phyloP scores from a whole-genome alignment of 1,140 invertebrate species.

The Geopemphigus sp. region DNA sequence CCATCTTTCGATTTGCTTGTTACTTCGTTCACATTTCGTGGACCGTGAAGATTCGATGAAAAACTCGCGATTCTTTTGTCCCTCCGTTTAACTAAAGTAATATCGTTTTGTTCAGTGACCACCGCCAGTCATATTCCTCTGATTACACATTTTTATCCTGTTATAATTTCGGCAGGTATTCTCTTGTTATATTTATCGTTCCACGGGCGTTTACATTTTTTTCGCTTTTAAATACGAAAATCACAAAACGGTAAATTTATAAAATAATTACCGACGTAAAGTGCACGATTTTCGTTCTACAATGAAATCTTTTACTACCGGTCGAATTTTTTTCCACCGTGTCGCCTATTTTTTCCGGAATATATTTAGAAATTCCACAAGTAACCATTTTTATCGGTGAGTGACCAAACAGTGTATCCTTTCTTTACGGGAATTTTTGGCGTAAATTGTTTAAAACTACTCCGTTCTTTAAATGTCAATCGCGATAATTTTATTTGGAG shows the following conservation, averaged over 20 bases:
- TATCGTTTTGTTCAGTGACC: not conserved
- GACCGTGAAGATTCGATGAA: not conserved
- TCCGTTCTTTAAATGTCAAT: constrained; percentile 54
- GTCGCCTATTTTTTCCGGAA: not conserved
- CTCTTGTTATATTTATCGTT: constrained; percentile 7
- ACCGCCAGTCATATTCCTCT: not conserved
- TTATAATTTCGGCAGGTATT: not conserved
- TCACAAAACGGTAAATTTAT: not conserved
- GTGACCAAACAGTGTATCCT: constrained; percentile 55
- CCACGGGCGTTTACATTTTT: not conserved
- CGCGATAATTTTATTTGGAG: constrained; percentile 11
- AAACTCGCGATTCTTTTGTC: constrained; percentile 9
- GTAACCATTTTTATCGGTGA: constrained; percentile 53
- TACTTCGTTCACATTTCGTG: not conserved
- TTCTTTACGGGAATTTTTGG: constrained; percentile 55
- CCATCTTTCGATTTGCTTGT: not conserved
- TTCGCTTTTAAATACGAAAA: constrained; percentile 1
- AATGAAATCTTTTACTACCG: constrained; percentile 25
- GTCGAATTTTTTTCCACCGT: constrained; percentile 19
- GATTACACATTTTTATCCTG: not conserved
- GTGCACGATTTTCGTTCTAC: not conserved
- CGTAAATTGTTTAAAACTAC: constrained; percentile 53
- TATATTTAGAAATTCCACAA: constrained; percentile 50
- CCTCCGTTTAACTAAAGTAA: not conserved
- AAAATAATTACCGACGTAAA: constrained; percentile 10